Evolutionary conservation across 2,797 vertebrate genomes (phyloP), one percentile per base, ranked within the genome.

Genomic region (Esox lucius): DNA sequence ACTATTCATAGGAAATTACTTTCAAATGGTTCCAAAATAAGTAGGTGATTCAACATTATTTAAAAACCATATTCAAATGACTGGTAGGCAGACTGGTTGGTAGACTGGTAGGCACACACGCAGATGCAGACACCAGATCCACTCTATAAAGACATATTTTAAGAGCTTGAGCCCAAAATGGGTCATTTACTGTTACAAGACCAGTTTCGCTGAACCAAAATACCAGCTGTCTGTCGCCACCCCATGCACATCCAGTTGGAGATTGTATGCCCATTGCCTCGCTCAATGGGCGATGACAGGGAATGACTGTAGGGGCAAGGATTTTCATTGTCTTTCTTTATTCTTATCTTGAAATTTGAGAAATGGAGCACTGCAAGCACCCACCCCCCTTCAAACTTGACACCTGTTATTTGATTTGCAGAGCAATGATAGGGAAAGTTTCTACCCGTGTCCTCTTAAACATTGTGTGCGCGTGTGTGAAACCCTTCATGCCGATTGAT

Each of bases 401-500:
- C 42, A 75, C 53, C 62, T 77, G 75, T 69, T 31, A 62, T 80
- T 39, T 79, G 64, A 74, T 79, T 73, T 35, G 42, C 11, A 46
- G 42, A 46, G 42, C 42, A 9, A 19, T 68, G 46, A 13, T 15
- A 42, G 42, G 70, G 56, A 17, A 39, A 35, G 62, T 61, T 42
- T 75, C 35, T 70, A 65, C 39, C n/a, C 33, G 66, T 62, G 66
- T 49, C 56, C 5, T 59, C 5, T 59, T 7, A 46, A 46, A 46
- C 42, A 3, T 15, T 48, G 68, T 39, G 19, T 1, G 68, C 69
- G 39, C 49, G 68, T 33, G 62, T 65, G 62, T 33, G 26, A 16
- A 9, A 26, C 22, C 28, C 22, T 65, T 26, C 13, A 5, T 31
- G 62, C 13, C 24, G 9, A 46, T 46, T 46, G 42, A 5, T 1